phyloP scores from a whole-genome alignment of 2,888 invertebrate genomes.

The Eupeodes latifasciatus region DNA sequence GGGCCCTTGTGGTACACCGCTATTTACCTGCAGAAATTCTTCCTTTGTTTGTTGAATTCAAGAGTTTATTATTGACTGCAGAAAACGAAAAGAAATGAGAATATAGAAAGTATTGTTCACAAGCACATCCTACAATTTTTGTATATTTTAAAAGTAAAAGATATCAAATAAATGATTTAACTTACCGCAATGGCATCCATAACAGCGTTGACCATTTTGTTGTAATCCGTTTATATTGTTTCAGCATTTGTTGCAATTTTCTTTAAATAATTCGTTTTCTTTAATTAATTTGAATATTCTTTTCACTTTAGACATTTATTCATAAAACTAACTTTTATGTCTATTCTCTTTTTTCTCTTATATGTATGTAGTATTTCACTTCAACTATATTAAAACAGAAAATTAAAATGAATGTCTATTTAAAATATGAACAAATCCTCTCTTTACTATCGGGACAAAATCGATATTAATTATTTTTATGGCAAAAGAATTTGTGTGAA shows the following conservation, averaged over 20 bases:
- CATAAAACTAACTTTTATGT: background rate
- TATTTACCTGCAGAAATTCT: no score
- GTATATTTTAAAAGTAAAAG: no score
- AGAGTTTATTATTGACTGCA: no score
- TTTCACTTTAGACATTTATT: slow-evolving; percentile 42
- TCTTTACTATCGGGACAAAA: slow-evolving; percentile 40
- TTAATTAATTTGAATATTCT: slow-evolving; percentile 36
- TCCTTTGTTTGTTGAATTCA: no score
- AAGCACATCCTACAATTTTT: no score
- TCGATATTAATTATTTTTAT: slow-evolving; percentile 19
- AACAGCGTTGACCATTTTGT: slow-evolving; percentile 84
- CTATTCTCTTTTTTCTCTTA: background rate
- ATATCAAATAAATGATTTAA: slow-evolving; percentile 1
- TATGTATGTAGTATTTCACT: slow-evolving; percentile 10
- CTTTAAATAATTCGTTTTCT: background rate
- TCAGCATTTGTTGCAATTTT: slow-evolving; percentile 67
- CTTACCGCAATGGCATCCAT: slow-evolving; percentile 85
- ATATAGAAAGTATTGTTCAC: no score
- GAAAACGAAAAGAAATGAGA: no score
- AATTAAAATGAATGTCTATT: background rate
- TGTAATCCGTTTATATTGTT: slow-evolving; percentile 57
- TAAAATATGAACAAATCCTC: background rate
- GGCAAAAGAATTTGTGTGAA: background rate
- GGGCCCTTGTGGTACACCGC: no score
- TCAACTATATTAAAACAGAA: background rate